Evolutionary conservation across 1,140 invertebrate genomes (phyloP).

Genomic region (Dreissena polymorpha): DNA sequence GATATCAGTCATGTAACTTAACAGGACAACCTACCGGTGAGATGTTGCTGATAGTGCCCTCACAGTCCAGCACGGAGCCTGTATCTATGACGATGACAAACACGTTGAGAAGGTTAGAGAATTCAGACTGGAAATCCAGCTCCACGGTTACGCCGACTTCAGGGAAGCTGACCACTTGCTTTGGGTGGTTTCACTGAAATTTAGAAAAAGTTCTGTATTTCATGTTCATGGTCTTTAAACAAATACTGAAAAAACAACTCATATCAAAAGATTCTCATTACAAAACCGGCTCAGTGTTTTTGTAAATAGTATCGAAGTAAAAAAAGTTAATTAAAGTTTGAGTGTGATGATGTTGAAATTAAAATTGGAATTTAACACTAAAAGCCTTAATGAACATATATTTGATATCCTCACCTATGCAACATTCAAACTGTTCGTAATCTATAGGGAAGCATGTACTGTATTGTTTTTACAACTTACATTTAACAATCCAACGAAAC

Average conservation of each 20-base stretch:
- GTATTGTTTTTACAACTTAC: too few species aligned
- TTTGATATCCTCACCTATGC: neutral
- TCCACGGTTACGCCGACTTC: slow-evolving; percentile 61
- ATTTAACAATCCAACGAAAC: neutral
- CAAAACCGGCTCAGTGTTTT: neutral
- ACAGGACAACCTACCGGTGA: slow-evolving; percentile 60
- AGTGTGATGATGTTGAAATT: neutral
- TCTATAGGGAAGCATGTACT: neutral
- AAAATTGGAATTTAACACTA: neutral
- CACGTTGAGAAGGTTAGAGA: slow-evolving; percentile 70
- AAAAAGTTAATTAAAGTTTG: neutral
- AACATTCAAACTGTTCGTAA: neutral
- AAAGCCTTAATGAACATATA: neutral
- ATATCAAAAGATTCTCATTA: neutral
- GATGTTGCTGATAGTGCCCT: slow-evolving; percentile 61
- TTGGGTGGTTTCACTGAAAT: slow-evolving; percentile 59
- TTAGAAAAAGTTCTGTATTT: slow-evolving; percentile 11
- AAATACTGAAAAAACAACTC: neutral
- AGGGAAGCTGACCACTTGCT: slow-evolving; percentile 37
- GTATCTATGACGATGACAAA: slow-evolving; percentile 62
- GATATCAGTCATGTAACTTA: neutral
- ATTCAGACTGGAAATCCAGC: slow-evolving; percentile 72
- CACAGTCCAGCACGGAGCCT: slow-evolving; percentile 57
- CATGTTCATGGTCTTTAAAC: neutral
- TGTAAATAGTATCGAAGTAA: too few species aligned